Percentiles rank a stretch among this genome's conserved stretches.
These are phyloP conservation scores for Amitus sp. DNA, from an alignment of 2,888 invertebrate species.

Conservation along the genomic window DNA sequence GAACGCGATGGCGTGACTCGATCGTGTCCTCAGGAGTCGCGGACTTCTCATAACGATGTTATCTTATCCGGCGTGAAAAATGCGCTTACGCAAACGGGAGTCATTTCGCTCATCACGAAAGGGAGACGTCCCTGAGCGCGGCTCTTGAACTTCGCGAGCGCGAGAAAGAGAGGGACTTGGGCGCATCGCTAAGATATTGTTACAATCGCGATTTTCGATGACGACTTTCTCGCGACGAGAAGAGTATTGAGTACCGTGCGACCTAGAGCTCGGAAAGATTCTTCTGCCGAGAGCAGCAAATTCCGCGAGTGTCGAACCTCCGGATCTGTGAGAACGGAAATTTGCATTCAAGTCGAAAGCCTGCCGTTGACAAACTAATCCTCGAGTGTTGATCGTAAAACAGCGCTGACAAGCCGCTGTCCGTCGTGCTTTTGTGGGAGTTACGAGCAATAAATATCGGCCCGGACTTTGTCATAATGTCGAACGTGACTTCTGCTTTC, in stretches of 20 bases:
- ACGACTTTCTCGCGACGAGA: constrained; percentile 45
- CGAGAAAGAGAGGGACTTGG: constrained; percentile 41
- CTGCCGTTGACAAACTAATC: constrained; percentile 59
- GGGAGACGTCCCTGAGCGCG: constrained; percentile 62
- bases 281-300: constrained; percentile 54
- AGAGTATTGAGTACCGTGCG: constrained; percentile 64
- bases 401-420: constrained; percentile 53
- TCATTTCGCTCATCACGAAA: constrained; percentile 45
- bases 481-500: too few species aligned
- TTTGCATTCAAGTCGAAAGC: too few species aligned
- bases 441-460: constrained; percentile 51
- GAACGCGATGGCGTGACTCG: constrained; percentile 35
- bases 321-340: constrained; percentile 14
- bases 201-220: constrained; percentile 54
- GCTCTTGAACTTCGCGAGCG: constrained; percentile 62
- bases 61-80: constrained; percentile 61
- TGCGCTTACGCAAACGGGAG: constrained; percentile 55
- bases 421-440: constrained; percentile 57
- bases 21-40: constrained; percentile 32
- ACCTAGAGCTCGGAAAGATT: constrained; percentile 52
- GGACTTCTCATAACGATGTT: constrained; percentile 45
- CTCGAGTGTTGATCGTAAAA: constrained; percentile 54
- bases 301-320: constrained; percentile 43
- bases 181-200: constrained; percentile 58
- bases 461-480: too few species aligned